Conservation (phyloP, 2,113 vertebrate genomes). For the Pygoscelis adeliae region DNA sequence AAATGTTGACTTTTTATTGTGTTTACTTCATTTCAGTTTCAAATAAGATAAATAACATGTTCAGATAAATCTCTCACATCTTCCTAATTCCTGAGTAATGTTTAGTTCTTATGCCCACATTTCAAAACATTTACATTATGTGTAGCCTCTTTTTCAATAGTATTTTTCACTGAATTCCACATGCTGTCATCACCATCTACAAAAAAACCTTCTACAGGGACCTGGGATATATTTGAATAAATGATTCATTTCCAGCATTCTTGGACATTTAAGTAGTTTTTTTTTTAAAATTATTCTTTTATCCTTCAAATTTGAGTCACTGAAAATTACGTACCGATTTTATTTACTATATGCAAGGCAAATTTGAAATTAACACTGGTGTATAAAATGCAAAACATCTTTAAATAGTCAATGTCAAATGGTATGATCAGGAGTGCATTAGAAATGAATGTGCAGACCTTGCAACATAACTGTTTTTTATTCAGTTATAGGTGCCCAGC, state of each 20-base stretch:
- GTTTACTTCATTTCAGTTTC: not conserved
- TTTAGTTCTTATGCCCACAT: not conserved
- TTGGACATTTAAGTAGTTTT: not conserved
- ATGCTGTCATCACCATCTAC: not conserved
- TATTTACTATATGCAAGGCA: not conserved
- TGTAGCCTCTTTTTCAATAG: not conserved
- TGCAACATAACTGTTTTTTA: conserved; percentile 75
- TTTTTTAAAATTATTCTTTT: not conserved
- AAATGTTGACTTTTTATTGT: not conserved
- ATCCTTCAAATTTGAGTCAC: not conserved
- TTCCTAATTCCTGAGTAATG: not conserved
- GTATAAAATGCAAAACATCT: not conserved
- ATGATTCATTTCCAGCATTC: not conserved
- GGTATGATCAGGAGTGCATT: not conserved
- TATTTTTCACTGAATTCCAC: not conserved
- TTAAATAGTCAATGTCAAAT: not conserved
- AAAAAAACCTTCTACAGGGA: not conserved
- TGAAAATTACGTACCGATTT: not conserved
- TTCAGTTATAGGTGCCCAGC: conserved; percentile 94
- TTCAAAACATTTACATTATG: not conserved
- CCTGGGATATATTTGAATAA: not conserved
- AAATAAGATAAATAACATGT: not conserved
- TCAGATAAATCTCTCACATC: not conserved
- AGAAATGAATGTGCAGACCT: conserved; percentile 46
- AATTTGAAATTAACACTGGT: not conserved